phyloP scores from a whole-genome alignment of 1,140 invertebrate species.

The Cyclargus thomasi region DNA sequence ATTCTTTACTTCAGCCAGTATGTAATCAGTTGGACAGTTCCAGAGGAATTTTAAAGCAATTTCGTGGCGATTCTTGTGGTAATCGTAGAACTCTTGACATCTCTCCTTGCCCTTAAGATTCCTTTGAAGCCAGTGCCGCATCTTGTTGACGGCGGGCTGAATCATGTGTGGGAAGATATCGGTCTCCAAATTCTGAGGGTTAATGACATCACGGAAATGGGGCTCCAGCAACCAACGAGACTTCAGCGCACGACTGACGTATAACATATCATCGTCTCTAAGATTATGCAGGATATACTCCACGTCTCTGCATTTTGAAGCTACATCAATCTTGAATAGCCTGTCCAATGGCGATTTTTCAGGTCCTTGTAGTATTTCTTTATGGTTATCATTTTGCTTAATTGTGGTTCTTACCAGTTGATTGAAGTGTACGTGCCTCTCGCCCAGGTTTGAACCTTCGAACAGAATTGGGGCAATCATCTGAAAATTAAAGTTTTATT shows the following conservation, averaged over 20 bases:
- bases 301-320: slow-evolving; percentile 39
- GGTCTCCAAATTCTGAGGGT: slow-evolving; percentile 41
- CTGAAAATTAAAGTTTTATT: not conserved
- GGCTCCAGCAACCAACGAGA: slow-evolving; percentile 42
- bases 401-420: slow-evolving; percentile 31
- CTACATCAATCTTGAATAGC: slow-evolving; percentile 55
- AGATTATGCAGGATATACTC: slow-evolving; percentile 47
- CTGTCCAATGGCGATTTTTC: slow-evolving; percentile 43
- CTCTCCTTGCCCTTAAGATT: slow-evolving; percentile 37
- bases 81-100: slow-evolving; percentile 47
- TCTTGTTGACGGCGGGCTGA: slow-evolving; percentile 46
- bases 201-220: slow-evolving; percentile 38
- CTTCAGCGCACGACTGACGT: slow-evolving; percentile 47
- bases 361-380: slow-evolving; percentile 29
- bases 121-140: slow-evolving; percentile 45
- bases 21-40: slow-evolving; percentile 38
- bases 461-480: slow-evolving; percentile 30
- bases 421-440: slow-evolving; percentile 44
- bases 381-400: slow-evolving; percentile 23
- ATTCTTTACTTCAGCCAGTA: slow-evolving; percentile 33
- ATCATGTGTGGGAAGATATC: slow-evolving; percentile 48
- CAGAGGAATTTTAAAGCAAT: slow-evolving; percentile 45
- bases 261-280: slow-evolving; percentile 49
- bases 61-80: slow-evolving; percentile 40
- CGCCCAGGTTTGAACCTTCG: slow-evolving; percentile 36